Conservation (phyloP, 2,888 invertebrate genomes). For the Eilema depressum region DNA sequence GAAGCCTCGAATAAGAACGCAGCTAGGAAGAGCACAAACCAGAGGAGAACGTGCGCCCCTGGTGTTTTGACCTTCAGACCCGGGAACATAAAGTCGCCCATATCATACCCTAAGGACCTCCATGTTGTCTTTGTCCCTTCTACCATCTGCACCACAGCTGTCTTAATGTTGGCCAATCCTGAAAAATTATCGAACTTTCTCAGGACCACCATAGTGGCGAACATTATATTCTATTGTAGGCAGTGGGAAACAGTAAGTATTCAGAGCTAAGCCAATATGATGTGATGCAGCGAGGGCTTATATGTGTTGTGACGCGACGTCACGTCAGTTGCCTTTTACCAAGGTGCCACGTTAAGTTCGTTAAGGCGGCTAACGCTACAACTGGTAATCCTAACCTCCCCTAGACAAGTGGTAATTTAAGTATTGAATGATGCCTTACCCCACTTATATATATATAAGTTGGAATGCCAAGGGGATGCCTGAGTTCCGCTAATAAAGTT, state of each 20-base stretch:
- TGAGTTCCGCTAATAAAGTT: too few species aligned
- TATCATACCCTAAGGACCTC: not conserved
- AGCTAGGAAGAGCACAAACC: conserved; percentile 4
- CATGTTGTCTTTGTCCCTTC: not conserved
- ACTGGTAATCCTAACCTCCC: too few species aligned
- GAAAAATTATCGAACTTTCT: not conserved
- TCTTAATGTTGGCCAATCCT: not conserved
- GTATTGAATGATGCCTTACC: too few species aligned
- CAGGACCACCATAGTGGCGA: not conserved
- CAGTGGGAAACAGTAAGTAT: not conserved
- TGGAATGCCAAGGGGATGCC: too few species aligned
- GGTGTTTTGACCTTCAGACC: conserved; percentile 3
- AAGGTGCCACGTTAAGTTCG: too few species aligned
- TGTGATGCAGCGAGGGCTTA: too few species aligned
- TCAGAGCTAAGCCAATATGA: too few species aligned
- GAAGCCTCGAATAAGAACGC: conserved; percentile 12
- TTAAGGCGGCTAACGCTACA: too few species aligned
- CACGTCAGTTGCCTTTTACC: too few species aligned
- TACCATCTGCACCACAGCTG: not conserved
- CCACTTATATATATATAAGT: too few species aligned
- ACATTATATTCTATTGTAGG: not conserved
- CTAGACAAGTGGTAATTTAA: too few species aligned
- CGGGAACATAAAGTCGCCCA: conserved; percentile 9
- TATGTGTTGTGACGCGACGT: too few species aligned
- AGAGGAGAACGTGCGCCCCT: not conserved